A percentile compares a stretch with the other conserved stretches of the same genome.
phyloP scores from a whole-genome alignment of 2,113 vertebrate genomes.

The Tympanuchus pallidicinctus region DNA sequence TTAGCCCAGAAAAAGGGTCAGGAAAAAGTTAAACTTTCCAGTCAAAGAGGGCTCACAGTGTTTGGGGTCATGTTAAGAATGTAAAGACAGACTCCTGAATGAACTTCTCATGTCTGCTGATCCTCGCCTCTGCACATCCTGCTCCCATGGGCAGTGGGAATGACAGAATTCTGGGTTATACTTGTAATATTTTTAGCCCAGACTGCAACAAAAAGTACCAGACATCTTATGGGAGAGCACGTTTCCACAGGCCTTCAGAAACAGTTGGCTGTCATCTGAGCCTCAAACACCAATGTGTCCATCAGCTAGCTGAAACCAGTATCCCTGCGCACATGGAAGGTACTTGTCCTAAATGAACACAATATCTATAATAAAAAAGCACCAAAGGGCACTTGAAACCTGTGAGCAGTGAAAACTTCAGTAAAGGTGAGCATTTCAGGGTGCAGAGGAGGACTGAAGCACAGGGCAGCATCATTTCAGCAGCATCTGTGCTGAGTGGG shows the following conservation, averaged over 20 bases:
- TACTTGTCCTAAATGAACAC: rapidly evolving
- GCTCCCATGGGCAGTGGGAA: conserved; percentile 49
- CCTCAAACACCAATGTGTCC: not conserved
- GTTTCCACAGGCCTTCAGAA: not conserved
- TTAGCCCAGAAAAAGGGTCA: not conserved
- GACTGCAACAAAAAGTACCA: not conserved
- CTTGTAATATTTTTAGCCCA: conserved; percentile 41
- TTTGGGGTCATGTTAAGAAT: conserved; percentile 39
- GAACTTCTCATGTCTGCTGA: conserved; percentile 40
- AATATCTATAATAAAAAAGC: not conserved
- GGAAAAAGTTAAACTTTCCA: not conserved
- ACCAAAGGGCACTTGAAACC: not conserved
- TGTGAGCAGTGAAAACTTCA: not conserved
- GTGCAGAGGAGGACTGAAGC: not conserved
- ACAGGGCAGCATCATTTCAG: not conserved
- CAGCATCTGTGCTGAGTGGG: rapidly evolving
- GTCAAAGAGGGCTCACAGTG: not conserved
- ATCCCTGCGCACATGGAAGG: not conserved
- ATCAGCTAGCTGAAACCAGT: not conserved
- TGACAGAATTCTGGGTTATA: conserved; percentile 31
- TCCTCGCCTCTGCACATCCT: conserved; percentile 66
- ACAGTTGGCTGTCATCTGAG: not conserved
- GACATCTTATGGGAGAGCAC: not conserved
- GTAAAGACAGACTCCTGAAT: conserved; percentile 35
- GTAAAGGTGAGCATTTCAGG: rapidly evolving